phyloP scores from a whole-genome alignment of 2,113 vertebrate genomes.

The Choloepus hoffmanni region DNA sequence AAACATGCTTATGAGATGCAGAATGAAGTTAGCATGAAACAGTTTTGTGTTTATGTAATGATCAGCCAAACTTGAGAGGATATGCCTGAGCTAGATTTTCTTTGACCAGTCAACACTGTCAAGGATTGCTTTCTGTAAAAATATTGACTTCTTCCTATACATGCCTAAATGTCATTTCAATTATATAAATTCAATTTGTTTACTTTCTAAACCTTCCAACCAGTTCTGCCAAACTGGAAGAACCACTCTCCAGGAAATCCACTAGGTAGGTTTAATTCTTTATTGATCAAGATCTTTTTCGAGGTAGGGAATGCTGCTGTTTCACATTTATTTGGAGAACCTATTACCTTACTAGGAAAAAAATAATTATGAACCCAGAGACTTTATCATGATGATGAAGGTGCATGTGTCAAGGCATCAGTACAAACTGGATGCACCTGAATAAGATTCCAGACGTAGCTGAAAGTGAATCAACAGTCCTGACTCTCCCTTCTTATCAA shows the following conservation, averaged over 20 bases:
- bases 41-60: background rate
- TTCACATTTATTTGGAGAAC: slow-evolving; percentile 43
- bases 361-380: slow-evolving; percentile 2
- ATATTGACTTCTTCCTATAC: slow-evolving; percentile 37
- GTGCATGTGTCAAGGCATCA: background rate
- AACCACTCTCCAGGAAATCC: slow-evolving; percentile 41
- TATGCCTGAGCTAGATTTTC: background rate
- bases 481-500: background rate
- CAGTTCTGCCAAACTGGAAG: slow-evolving; percentile 65
- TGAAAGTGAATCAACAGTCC: background rate
- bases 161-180: slow-evolving; percentile 54
- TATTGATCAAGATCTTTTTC: background rate
- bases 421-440: background rate
- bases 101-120: background rate
- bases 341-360: background rate
- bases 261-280: slow-evolving; percentile 46
- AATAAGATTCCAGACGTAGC: slow-evolving; percentile 15
- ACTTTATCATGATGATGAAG: slow-evolving; percentile 17
- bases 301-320: background rate
- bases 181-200: slow-evolving; percentile 49
- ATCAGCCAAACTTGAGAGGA: slow-evolving; percentile 10
- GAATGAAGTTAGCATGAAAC: slow-evolving; percentile 25
- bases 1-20: background rate
- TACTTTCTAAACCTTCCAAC: slow-evolving; percentile 38
- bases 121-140: slow-evolving; percentile 31